Conservation (phyloP, 2,113 vertebrate genomes). For the Desmodus rotundus region DNA sequence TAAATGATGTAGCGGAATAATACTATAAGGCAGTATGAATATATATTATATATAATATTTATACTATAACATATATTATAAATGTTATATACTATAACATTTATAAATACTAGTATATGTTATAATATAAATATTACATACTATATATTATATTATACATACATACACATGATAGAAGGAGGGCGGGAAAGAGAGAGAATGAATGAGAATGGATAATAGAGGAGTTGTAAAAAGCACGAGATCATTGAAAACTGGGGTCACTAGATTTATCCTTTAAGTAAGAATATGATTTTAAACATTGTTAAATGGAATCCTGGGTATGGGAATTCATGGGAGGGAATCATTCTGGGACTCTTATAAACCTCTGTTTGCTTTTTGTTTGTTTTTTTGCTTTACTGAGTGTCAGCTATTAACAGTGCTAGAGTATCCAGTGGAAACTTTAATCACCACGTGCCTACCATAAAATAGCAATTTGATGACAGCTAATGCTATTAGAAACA, state of each 20-base stretch:
- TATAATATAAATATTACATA: not conserved
- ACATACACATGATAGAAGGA: not conserved
- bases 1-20: not conserved
- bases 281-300: constrained; percentile 46
- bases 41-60: not conserved
- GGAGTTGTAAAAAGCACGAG: not conserved
- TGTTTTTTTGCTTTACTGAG: constrained; percentile 30
- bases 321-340: not conserved
- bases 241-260: not conserved
- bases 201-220: not conserved
- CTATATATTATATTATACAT: not conserved
- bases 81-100: no score
- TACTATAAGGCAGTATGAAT: not conserved
- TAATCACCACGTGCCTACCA: constrained; percentile 31
- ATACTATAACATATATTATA: not conserved
- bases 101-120: not conserved
- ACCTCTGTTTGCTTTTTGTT: constrained; percentile 28
- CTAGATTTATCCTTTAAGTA: not conserved
- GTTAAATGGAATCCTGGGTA: constrained; percentile 18
- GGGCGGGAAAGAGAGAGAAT: not conserved
- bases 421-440: constrained; percentile 50
- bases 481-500: constrained; percentile 46
- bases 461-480: constrained; percentile 49
- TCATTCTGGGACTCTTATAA: constrained; percentile 38
- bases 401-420: constrained; percentile 50